Percentiles rank a stretch among this genome's conserved stretches.
phyloP scores from a whole-genome alignment of 2,888 invertebrate genomes.

The Anaspis maculata region DNA sequence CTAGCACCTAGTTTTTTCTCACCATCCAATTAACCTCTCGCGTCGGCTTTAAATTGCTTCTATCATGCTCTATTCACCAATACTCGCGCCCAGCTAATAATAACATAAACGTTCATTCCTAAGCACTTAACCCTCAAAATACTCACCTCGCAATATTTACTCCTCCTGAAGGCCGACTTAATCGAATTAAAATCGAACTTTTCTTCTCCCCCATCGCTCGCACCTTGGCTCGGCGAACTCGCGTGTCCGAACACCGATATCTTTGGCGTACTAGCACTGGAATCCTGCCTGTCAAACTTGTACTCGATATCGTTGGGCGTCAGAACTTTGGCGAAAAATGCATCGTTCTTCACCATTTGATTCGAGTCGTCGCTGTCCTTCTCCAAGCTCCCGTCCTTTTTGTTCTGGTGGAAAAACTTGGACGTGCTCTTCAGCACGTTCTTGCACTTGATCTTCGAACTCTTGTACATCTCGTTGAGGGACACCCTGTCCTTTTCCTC shows the following conservation, averaged over 20 bases:
- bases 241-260: no score
- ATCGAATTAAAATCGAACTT: slow-evolving; percentile 1
- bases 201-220: slow-evolving; percentile 2
- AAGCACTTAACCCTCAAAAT: no score
- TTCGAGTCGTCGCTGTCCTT: slow-evolving; percentile 16
- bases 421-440: slow-evolving; percentile 35
- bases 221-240: neutral
- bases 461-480: slow-evolving; percentile 39
- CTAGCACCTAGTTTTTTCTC: no score
- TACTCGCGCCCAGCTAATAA: no score
- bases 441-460: slow-evolving; percentile 38
- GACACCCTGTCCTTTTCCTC: slow-evolving; percentile 31
- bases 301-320: slow-evolving; percentile 34
- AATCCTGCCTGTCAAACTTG: slow-evolving; percentile 20
- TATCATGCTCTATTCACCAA: no score
- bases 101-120: no score
- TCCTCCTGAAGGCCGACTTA: slow-evolving; percentile 32
- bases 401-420: slow-evolving; percentile 34
- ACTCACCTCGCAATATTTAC: slow-evolving; percentile 30
- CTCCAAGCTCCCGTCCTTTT: slow-evolving; percentile 19
- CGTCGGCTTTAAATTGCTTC: no score
- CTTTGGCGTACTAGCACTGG: no score
- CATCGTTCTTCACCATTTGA: slow-evolving; percentile 30
- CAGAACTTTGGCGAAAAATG: slow-evolving; percentile 27
- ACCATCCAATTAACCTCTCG: no score